Evolutionary conservation across 2,797 vertebrate species (phyloP), one percentile per base, ranked within the genome.

Genomic region (Cirrhinus molitorella): DNA sequence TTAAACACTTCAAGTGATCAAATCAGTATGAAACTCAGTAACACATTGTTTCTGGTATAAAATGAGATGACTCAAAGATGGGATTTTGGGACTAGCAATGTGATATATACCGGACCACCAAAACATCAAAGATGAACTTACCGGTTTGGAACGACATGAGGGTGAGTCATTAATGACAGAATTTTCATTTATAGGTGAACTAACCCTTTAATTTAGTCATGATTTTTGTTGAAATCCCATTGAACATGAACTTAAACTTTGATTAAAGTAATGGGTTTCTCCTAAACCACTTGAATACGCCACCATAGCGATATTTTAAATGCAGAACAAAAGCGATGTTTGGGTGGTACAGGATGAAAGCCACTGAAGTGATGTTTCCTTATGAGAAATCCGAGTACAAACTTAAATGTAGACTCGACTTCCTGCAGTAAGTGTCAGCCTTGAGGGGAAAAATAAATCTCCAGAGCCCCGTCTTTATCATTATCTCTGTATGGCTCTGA

Each of bases 361-460:
- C 11, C 57, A 61, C 6, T 16, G 14, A 75, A 25, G n/a, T 19
- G 37, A 59, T 40, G 37, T 25, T 43, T 63, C 23, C 75, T 61
- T 78, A 65, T 45, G 57, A 47, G 23, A 28, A 53, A 74, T 55
- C 4, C 3, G 13, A 25, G 67, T 63, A 55, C 43, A 67, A 75
- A n/a, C 57, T 73, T 55, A 76, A 79, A 70, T 71, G 31, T 68
- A 61, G 53, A 57, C 21, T 57, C n/a, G 3, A 23, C 53, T 80
- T 79, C 76, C 75, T 79, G 71, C 49, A 80, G n/a, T 53, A 83
- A 68, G 70, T 47, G 77, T 68, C 40, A 68, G 81, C 51, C 66
- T 83, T 72, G 81, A 63, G 85, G 82, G 34, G 19, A 25, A 40
- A 78, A 82, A 80, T 65, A 47, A 85, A 78, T 79, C 25, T 61